Evolutionary conservation across 2,797 vertebrate species (phyloP), one percentile per base, ranked within the genome.

Genomic region (Sus cebifrons): DNA sequence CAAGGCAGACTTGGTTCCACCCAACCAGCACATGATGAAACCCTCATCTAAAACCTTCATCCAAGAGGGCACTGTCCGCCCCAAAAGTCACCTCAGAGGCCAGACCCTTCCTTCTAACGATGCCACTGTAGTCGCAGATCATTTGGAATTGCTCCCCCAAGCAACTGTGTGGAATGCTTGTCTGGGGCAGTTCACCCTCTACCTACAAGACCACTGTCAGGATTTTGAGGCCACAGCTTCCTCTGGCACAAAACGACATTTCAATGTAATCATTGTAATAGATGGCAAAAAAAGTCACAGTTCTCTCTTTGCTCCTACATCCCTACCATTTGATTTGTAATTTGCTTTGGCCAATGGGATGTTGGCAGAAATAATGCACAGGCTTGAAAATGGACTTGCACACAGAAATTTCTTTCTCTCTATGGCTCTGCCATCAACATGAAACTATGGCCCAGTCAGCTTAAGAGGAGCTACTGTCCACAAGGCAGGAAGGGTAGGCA

Each of bases 201-300:
- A 32, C 21, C 16, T 52, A 85, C 5, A 87, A 93, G 54, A 93
- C 40, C 86, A 75, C 0, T 16, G 11, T 78, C 60, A 89, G 67
- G 67, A 74, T 87, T 94, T 32, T 85, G 29, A 97, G 60, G 67
- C 56, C 89, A 84, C 7, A 60, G 49, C 5, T 78, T n/a, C 52
- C 67, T 87, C 82, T 58, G 65, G 44, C 84, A 87, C 25, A 93
- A 93, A 86, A 79, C 40, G 5, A 74, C 1, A 7, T 56, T 52
- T 44, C 67, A 82, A 62, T 89, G 86, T 89, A 60, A 89, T 92
- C 92, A 54, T 11, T 21, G 1, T n/a, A n/a, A 52, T 73, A 68
- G 49, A 21, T 12, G 64, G 62, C 23, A 49, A 36, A 36, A 36
- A 21, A 32, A 11, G 36, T 82, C 68, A 86, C 13, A 87, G 4